phyloP scores from a whole-genome alignment of 2,888 invertebrate species.

The Thysanoteuthis rhombus region DNA sequence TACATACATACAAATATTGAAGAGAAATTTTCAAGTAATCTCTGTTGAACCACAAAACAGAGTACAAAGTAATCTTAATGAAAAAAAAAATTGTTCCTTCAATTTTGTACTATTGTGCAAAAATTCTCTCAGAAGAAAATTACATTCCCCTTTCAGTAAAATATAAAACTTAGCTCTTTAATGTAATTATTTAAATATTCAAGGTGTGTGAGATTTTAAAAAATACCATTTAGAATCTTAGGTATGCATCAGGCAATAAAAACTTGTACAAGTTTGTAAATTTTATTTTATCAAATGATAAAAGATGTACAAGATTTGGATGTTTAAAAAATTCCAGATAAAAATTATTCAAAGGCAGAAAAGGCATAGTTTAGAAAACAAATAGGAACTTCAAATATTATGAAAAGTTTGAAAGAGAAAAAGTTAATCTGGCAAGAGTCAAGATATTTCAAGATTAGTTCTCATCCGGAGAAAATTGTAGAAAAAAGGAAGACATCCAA shows the following conservation, averaged over 20 bases:
- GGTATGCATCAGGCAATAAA: background rate
- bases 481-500: background rate
- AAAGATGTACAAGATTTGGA: background rate
- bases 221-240: background rate
- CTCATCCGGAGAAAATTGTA: background rate
- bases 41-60: background rate
- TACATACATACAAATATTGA: background rate
- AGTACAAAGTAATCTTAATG: no score
- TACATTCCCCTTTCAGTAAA: background rate
- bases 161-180: background rate
- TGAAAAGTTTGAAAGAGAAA: background rate
- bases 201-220: background rate
- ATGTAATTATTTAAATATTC: no score
- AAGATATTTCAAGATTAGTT: background rate
- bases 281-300: background rate
- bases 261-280: background rate
- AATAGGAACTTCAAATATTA: background rate
- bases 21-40: background rate
- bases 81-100: background rate
- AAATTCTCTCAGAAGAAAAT: background rate
- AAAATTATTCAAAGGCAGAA: background rate
- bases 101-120: background rate
- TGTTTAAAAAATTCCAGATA: conserved; percentile 12
- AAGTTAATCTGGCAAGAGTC: background rate
- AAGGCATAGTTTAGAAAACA: background rate